These are phyloP conservation scores for Podiceps cristatus DNA, from an alignment of 2,113 vertebrate genomes.

Conservation along the genomic window DNA sequence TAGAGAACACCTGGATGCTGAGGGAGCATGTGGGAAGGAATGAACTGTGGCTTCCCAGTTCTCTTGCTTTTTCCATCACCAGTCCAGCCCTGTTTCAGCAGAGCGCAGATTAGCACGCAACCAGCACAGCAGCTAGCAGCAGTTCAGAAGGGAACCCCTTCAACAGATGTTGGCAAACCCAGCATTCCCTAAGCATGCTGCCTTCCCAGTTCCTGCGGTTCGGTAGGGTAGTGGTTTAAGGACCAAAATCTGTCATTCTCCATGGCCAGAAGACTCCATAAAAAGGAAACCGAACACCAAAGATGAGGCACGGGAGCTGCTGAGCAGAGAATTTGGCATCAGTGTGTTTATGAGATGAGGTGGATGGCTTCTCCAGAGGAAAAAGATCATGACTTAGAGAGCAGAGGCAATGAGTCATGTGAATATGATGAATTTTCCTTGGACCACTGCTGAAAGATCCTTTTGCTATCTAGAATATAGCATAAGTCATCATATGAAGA, in stretches of 20 bases:
- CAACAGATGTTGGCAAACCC: background rate
- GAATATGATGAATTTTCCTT: conserved; percentile 15
- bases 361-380: background rate
- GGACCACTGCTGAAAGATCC: background rate
- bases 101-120: background rate
- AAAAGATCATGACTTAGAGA: background rate
- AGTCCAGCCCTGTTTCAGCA: background rate
- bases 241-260: background rate
- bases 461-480: background rate
- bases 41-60: background rate
- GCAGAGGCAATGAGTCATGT: conserved; percentile 4
- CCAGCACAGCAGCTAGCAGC: background rate
- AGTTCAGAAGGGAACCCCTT: background rate
- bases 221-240: background rate
- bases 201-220: background rate
- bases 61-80: background rate
- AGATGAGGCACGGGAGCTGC: background rate
- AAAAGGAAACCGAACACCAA: background rate
- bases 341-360: background rate
- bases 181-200: background rate
- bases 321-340: background rate
- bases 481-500: background rate
- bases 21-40: background rate
- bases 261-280: background rate
- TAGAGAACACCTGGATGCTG: background rate